phyloP scores from a whole-genome alignment of 2,113 vertebrate genomes.

The Oxyura jamaicensis region DNA sequence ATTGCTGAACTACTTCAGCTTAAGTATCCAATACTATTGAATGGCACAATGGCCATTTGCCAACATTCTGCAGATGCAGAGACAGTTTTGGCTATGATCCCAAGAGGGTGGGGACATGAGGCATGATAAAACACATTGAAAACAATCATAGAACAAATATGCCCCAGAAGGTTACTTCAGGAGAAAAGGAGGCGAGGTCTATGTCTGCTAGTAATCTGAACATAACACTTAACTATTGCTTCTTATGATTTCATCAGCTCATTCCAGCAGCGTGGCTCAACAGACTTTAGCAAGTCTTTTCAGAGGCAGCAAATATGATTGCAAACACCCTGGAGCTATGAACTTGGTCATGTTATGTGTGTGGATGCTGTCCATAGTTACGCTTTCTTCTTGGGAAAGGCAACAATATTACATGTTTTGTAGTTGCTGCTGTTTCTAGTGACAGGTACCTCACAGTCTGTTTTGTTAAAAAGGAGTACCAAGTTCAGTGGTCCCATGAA shows the following conservation, averaged over 20 bases:
- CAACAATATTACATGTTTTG: neutral
- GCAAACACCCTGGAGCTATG: neutral
- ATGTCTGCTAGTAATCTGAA: neutral
- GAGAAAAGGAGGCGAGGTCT: neutral
- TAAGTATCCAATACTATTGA: neutral
- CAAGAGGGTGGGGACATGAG: neutral
- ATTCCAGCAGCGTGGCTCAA: slow-evolving; percentile 26
- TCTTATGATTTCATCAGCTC: slow-evolving; percentile 4
- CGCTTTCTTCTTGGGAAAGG: neutral
- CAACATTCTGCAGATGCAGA: neutral
- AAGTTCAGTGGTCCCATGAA: neutral
- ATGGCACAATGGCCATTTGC: neutral
- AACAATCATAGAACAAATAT: neutral
- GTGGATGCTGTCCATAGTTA: neutral
- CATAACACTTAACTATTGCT: neutral
- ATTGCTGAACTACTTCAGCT: neutral
- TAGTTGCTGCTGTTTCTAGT: neutral
- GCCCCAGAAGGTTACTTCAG: neutral
- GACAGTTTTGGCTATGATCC: neutral
- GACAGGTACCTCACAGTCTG: neutral
- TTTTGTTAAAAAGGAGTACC: neutral
- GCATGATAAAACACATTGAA: neutral
- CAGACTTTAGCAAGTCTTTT: slow-evolving; percentile 34
- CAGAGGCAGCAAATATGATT: slow-evolving; percentile 21
- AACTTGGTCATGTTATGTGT: neutral